phyloP scores from a whole-genome alignment of 2,797 vertebrate species.

The Aythya fuligula region DNA sequence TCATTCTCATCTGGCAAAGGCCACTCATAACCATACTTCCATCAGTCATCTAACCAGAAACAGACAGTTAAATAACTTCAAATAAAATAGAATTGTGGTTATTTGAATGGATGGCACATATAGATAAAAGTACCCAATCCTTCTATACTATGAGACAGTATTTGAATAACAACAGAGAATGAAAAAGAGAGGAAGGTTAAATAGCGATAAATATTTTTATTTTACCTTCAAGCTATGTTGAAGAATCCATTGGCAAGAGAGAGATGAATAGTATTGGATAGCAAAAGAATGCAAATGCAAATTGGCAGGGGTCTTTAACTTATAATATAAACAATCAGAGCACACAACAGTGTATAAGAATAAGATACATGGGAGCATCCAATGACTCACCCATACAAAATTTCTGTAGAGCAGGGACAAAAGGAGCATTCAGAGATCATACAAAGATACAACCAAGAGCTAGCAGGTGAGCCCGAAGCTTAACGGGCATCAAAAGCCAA shows the following conservation, averaged over 20 bases:
- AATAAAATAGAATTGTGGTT: constrained; percentile 40
- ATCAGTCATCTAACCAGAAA: constrained; percentile 40
- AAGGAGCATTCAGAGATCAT: neutral
- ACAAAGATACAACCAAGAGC: neutral
- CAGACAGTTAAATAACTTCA: constrained; percentile 56
- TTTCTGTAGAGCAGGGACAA: neutral
- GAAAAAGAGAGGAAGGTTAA: constrained; percentile 41
- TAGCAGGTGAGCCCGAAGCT: neutral
- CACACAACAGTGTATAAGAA: neutral
- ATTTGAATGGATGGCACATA: constrained; percentile 28
- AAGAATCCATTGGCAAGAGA: neutral
- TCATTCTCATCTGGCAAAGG: constrained; percentile 59
- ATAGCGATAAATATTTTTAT: constrained; percentile 19
- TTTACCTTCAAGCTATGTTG: constrained; percentile 4
- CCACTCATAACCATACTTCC: constrained; percentile 22
- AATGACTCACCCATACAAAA: neutral
- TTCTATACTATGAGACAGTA: neutral
- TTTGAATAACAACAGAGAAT: constrained; percentile 23
- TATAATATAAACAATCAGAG: neutral
- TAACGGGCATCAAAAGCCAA: neutral
- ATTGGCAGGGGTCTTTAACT: neutral
- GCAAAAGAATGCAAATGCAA: constrained; percentile 7
- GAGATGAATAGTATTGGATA: neutral
- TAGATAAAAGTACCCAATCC: constrained; percentile 17
- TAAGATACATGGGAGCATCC: neutral